Conservation (phyloP, 1,140 invertebrate genomes). For the Drosophila serrata region DNA sequence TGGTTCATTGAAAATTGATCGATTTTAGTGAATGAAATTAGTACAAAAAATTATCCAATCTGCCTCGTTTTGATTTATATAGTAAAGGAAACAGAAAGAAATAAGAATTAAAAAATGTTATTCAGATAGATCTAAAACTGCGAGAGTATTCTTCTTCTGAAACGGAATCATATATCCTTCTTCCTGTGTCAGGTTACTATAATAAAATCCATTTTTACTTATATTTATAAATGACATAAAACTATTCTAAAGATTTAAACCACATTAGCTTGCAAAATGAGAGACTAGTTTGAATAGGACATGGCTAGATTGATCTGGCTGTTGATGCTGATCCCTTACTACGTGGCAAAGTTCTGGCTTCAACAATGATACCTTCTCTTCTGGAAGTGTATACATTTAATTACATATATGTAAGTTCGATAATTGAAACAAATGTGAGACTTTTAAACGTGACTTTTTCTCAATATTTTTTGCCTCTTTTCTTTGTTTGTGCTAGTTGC, state of each 20-base stretch:
- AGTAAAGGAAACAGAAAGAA: too few relatives aligned
- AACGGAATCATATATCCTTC: too few relatives aligned
- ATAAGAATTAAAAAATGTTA: too few relatives aligned
- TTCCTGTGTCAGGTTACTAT: not conserved
- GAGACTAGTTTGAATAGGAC: not conserved
- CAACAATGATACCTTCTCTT: constrained; percentile 2
- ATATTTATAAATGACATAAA: too few relatives aligned
- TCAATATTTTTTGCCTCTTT: not conserved
- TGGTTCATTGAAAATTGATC: not conserved
- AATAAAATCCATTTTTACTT: too few relatives aligned
- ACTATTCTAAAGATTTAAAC: too few relatives aligned
- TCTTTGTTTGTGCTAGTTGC: constrained; percentile 10
- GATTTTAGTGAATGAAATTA: too few relatives aligned
- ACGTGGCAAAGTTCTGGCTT: not conserved
- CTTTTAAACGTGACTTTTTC: constrained; percentile 47
- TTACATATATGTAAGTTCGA: not conserved
- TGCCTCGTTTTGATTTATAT: too few relatives aligned
- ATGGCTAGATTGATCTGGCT: not conserved
- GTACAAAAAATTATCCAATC: too few relatives aligned
- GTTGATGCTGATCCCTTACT: not conserved
- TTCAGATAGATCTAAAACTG: too few relatives aligned
- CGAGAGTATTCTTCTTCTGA: too few relatives aligned
- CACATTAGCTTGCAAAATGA: too few relatives aligned
- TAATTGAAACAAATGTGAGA: constrained; percentile 7
- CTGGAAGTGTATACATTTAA: not conserved